These are phyloP conservation scores for Podarcis lilfordi DNA, from an alignment of 2,797 vertebrate genomes.

Conservation along the genomic window DNA sequence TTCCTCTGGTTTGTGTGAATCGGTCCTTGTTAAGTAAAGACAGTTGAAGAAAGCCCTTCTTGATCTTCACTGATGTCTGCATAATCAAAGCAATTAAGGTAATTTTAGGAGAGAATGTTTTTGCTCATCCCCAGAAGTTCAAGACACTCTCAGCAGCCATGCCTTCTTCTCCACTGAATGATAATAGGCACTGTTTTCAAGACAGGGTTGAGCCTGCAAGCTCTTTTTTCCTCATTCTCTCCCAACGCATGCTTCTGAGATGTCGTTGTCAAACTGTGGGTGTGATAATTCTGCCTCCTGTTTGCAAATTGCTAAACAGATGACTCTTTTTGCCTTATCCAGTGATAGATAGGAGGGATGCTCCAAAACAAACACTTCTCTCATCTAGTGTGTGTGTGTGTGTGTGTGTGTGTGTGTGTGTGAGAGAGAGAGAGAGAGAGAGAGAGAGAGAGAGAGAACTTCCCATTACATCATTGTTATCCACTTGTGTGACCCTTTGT, in stretches of 20 bases:
- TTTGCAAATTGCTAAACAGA: slow-evolving; percentile 35
- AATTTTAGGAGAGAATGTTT: not conserved
- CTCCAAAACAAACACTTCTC: slow-evolving; percentile 67
- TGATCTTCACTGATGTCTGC: not conserved
- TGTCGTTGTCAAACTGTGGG: not conserved
- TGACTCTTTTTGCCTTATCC: slow-evolving; percentile 35
- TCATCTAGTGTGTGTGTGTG: slow-evolving; percentile 39
- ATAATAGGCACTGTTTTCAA: not conserved
- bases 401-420: too few species aligned
- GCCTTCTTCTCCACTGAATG: not conserved
- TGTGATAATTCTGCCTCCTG: slow-evolving; percentile 38
- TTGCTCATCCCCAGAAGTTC: not conserved
- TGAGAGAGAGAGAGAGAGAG: not conserved
- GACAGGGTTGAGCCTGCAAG: too few species aligned
- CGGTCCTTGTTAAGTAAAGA: not conserved
- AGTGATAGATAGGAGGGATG: slow-evolving; percentile 55
- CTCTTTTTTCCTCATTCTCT: not conserved
- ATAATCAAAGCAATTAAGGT: not conserved
- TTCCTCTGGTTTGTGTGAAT: not conserved
- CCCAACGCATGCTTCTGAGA: not conserved
- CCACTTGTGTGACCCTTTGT: slow-evolving; percentile 68
- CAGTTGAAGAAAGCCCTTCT: not conserved
- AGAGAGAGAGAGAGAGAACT: slow-evolving; percentile 64
- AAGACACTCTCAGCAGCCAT: not conserved
- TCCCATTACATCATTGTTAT: slow-evolving; percentile 79